Conservation (phyloP, 37 sponge, comb jelly and placozoan species). For the Tethya wilhelma region DNA sequence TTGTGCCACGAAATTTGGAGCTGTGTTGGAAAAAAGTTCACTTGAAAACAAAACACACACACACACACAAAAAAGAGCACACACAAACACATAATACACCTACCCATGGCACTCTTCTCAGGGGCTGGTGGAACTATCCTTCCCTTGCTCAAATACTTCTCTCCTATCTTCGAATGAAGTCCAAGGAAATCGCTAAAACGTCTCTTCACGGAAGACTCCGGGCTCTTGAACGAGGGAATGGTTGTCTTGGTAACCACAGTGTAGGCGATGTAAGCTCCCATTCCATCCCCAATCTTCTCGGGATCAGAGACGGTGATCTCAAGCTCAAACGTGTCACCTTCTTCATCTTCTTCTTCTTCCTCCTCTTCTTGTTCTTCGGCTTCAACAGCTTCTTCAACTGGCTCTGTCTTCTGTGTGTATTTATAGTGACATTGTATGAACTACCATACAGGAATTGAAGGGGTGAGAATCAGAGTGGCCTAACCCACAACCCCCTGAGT, state of each 20-base stretch:
- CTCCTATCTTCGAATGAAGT: constrained; percentile 74
- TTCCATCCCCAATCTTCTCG: constrained; percentile 94
- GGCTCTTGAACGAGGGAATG: constrained; percentile 79
- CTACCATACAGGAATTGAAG: too few relatives aligned
- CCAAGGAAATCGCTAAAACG: constrained; percentile 98
- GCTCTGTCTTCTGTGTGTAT: too few relatives aligned
- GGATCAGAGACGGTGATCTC: constrained; percentile 79
- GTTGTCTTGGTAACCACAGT: constrained; percentile 83
- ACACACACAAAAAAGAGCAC: neutral
- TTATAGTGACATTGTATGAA: too few relatives aligned
- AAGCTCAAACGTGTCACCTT: constrained; percentile 60
- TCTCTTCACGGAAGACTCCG: constrained; percentile 80
- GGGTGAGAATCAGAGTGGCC: too few relatives aligned
- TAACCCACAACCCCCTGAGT: too few relatives aligned
- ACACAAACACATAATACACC: constrained; percentile 1
- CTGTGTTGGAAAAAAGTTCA: too few relatives aligned
- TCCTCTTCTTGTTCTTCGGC: constrained; percentile 21
- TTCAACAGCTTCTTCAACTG: too few relatives aligned
- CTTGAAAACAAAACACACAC: too few relatives aligned
- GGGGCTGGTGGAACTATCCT: constrained; percentile 94
- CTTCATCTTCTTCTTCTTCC: constrained; percentile 67
- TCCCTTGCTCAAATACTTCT: constrained; percentile 71
- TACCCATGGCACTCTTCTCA: constrained; percentile 94
- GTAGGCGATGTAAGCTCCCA: constrained; percentile 91
- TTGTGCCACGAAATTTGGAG: too few relatives aligned